Evolutionary conservation across 2,888 invertebrate species (phyloP).

Genomic region (Flabesymbios commensalis): DNA sequence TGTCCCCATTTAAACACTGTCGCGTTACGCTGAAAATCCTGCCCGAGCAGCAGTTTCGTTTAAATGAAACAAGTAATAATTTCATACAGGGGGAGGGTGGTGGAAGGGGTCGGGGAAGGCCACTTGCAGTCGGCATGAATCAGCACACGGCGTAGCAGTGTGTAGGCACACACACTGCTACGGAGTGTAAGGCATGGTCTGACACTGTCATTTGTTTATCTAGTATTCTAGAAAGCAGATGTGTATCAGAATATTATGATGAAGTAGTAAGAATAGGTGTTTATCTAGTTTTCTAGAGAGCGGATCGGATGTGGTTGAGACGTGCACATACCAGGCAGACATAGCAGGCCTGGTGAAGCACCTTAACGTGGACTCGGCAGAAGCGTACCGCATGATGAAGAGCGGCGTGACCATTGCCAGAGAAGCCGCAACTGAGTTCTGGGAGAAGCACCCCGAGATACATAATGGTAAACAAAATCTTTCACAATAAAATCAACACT

Average conservation of each 20-base stretch:
- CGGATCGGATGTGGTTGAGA: slow-evolving; percentile 84
- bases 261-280: slow-evolving; percentile 10
- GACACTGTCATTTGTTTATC: no score
- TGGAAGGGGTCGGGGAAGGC: no score
- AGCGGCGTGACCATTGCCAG: slow-evolving; percentile 77
- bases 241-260: not conserved
- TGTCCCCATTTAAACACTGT: no score
- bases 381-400: slow-evolving; percentile 75
- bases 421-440: slow-evolving; percentile 66
- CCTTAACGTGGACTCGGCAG: slow-evolving; percentile 36
- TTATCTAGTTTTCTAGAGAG: slow-evolving; percentile 67
- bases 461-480: slow-evolving; percentile 2
- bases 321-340: slow-evolving; percentile 88
- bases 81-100: no score
- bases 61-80: no score
- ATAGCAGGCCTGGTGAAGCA: slow-evolving; percentile 66
- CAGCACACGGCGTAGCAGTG: no score
- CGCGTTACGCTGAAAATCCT: no score
- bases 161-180: no score
- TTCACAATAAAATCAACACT: not conserved
- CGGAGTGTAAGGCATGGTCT: no score
- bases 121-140: no score
- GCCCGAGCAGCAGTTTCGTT: no score
- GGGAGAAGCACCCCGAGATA: slow-evolving; percentile 23
- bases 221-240: not conserved